Base-by-base conservation (phyloP, 2,888 invertebrate species). In the Hedya salicella region DNA sequence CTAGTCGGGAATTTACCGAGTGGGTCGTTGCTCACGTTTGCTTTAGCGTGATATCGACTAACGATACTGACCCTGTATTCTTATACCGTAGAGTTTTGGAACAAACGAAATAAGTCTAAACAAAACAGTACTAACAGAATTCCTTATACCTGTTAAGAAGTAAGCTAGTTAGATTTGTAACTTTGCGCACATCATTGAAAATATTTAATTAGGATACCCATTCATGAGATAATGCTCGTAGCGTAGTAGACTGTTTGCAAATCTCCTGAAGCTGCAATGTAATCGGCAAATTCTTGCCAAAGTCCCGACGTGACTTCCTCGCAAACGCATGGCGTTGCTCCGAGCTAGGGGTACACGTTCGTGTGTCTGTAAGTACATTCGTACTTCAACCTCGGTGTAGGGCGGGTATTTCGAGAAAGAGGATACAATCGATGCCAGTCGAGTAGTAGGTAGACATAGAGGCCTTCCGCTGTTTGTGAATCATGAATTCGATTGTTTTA, bases 401-500 rank as follows among this genome's bases (percentile, higher is more conserved):
- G 60, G 65, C 36, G 69, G 70, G 69, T 69, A 72, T 71, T 69
- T 70, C 63, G 63, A 72, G 72, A 72, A 72, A 67, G 67, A 70
- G 71, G 70, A 67, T 71, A 68, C 72, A 72, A 76, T 76, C 74
- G 75, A 76, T 77, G 71, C 70, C 69, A 39, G 71, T 68, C 71
- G 64, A 68, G 54, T 62, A 32, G 60, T 39, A 60, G 36, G 59
- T 60, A 66, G 64, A 42, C 57, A 57, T 61, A 56, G 46, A 44
- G 53, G 65, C 54, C 67, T 67, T 62, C 63, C 32, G 25, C 60
- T 36, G 60, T 70, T 72, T 71, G 75, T 79, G 79, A 77, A 78
- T 79, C 76, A 77, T 85, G 79, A 78, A 75, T 81, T 80, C 68
- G 71, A 73, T 75, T 73, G 70, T 72, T 75, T 73, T 70, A 70